Base-by-base conservation (phyloP, 2,888 invertebrate genomes). In the Emmelina monodactyla region DNA sequence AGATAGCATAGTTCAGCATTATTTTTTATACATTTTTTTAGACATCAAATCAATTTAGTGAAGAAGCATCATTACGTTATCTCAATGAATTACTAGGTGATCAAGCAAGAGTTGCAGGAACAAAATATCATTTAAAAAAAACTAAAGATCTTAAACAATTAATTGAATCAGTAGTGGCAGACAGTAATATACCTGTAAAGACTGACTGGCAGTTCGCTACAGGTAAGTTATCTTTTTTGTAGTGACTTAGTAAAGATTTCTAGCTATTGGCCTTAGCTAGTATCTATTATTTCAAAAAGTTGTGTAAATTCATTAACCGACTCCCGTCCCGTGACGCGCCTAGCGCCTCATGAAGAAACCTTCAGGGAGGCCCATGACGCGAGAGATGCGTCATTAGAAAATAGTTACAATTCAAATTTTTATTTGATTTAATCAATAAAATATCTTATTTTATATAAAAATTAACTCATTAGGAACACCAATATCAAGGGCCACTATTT, bases 191-290 rank as follows among this genome's bases (percentile, higher is more conserved):
- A 22, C 55, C 54, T 0, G 58, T 78, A 0, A 40, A 16, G 10
- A 68, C 66, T 1, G 69, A 71, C 19, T 76, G 75, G 76, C 78
- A 78, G 44, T 40, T 60, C 0, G 57, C 47, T 9, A 49, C 62
- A 2, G 72, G 78, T 76, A 34, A 50, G 50, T 36, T 38, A 9
- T 2, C 16, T 12, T 16, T 16, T 34, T 19, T 19, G 19, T 5
- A 6, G 9, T 19, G 9, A 6, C 5, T 19, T 19, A 19, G 19
- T 19, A 19, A 19, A 19, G 9, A 9, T 6, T 19, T 19, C 19
- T n/a, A n/a, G n/a, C n/a, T n/a, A n/a, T n/a, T n/a, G n/a, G n/a
- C n/a, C n/a, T n/a, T n/a, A n/a, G n/a, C n/a, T n/a, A n/a, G n/a
- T n/a, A n/a, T n/a, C n/a, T n/a, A n/a, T n/a, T n/a, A n/a, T n/a